Conservation (phyloP, 2,797 vertebrate genomes). For the Nothura maculosa region DNA sequence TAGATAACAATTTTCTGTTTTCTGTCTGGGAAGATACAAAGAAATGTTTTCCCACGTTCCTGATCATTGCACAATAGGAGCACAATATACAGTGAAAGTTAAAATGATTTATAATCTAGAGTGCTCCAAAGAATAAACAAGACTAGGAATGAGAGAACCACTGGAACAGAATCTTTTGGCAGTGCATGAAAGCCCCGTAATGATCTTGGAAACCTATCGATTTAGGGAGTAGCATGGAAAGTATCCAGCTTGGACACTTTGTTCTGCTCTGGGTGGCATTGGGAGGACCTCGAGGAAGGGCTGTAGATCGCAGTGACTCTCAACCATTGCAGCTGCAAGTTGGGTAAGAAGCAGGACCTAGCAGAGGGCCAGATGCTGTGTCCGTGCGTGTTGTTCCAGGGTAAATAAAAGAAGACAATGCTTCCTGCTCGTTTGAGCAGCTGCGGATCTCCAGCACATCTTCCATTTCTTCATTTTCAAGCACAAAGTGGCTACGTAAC, state of each 20-base stretch:
- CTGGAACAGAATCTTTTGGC: constrained; percentile 56
- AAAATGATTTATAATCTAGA: constrained; percentile 26
- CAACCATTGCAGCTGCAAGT: constrained; percentile 40
- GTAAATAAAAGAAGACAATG: constrained; percentile 51
- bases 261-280: constrained; percentile 53
- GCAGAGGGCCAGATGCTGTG: constrained; percentile 9
- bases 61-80: constrained; percentile 16
- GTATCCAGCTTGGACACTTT: constrained; percentile 36
- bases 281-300: constrained; percentile 45
- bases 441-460: constrained; percentile 27
- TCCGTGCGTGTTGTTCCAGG: constrained; percentile 1
- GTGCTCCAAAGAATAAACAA: neutral
- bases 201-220: constrained; percentile 14
- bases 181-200: constrained; percentile 22
- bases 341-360: neutral
- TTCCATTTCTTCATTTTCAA: constrained; percentile 23
- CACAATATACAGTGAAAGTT: neutral
- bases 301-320: neutral
- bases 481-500: neutral
- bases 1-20: neutral
- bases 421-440: constrained; percentile 41
- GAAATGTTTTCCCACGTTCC: constrained; percentile 17
- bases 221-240: constrained; percentile 45
- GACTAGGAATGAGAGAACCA: neutral
- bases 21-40: constrained; percentile 1